A percentile compares a stretch with the other conserved stretches of the same genome.
Conservation (phyloP, 2,797 vertebrate species). For the Molothrus ater region DNA sequence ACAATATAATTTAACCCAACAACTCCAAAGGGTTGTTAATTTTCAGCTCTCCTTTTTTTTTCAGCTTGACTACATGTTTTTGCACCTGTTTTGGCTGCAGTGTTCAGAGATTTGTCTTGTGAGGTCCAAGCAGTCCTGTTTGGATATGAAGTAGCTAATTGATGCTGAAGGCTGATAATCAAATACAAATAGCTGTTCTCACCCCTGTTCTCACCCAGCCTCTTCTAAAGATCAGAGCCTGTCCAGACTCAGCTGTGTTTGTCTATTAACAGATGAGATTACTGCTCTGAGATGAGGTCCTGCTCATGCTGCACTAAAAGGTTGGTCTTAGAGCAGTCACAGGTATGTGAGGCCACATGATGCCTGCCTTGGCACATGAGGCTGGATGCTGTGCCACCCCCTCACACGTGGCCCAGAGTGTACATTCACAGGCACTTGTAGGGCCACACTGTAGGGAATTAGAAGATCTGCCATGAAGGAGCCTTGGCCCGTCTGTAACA, state of each 20-base stretch:
- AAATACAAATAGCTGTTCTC: background rate
- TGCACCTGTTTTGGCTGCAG: background rate
- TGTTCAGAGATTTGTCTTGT: background rate
- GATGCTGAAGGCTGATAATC: background rate
- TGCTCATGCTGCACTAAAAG: background rate
- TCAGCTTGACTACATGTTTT: background rate
- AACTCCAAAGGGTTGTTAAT: background rate
- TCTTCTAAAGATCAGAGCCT: background rate
- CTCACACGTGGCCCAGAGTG: accelerated
- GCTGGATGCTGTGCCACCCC: background rate
- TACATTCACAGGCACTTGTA: background rate
- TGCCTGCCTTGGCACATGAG: background rate
- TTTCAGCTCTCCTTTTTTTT: background rate
- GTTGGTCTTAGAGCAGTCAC: background rate
- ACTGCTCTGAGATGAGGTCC: background rate
- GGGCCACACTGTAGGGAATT: background rate
- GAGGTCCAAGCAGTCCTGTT: background rate
- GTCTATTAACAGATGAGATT: background rate
- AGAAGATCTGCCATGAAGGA: background rate
- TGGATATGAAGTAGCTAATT: background rate
- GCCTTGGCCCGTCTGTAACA: background rate
- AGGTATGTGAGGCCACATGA: background rate
- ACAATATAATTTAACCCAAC: background rate
- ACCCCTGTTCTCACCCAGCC: background rate
- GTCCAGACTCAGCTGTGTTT: background rate